Base-by-base conservation (phyloP, 2,797 vertebrate species). In the Neosalanx taihuensis region DNA sequence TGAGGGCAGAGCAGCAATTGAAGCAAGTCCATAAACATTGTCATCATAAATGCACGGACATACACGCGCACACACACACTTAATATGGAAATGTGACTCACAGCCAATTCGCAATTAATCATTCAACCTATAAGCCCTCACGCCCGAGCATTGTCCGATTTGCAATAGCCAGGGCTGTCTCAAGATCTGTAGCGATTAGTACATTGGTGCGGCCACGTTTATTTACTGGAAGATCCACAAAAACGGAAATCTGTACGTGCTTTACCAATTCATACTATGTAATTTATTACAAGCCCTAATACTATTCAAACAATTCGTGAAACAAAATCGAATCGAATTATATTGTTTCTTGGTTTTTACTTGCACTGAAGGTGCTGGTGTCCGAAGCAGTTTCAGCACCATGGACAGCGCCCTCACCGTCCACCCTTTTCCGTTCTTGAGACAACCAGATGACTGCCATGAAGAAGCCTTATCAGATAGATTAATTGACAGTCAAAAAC, bases 61-160 rank as follows among this genome's bases (percentile, higher is more conserved):
- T 15, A 49, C 12, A 46, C 61, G 23, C 63, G 4, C 29, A 26
- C 46, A 15, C 56, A 49, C 20, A 71, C 15, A 37, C 56, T 75
- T 35, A 68, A 76, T 88, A 87, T 66, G 89, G 89, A 91, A 89
- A 89, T 90, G 88, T 72, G 62, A 61, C 18, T 33, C 63, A 64
- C 70, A 71, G 61, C 78, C 57, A 37, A 26, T 41, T 78, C 59
- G 61, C 79, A 15, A 59, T 88, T 86, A 79, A 86, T 83, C 76
- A 88, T 84, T 86, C 84, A 80, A 56, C 51, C n/a, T n/a, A 56
- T n/a, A 56, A 5, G 51, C 18, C 51, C 51, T 56, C 18, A 17
- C 51, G 10, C 1, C 51, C 17, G 41, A 12, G 41, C 41, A 13
- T 46, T 46, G 15, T 56, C 51, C 18, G 51, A 56, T 56, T 17